phyloP scores from a whole-genome alignment of 2,797 vertebrate genomes.

The Phoebastria nigripes region DNA sequence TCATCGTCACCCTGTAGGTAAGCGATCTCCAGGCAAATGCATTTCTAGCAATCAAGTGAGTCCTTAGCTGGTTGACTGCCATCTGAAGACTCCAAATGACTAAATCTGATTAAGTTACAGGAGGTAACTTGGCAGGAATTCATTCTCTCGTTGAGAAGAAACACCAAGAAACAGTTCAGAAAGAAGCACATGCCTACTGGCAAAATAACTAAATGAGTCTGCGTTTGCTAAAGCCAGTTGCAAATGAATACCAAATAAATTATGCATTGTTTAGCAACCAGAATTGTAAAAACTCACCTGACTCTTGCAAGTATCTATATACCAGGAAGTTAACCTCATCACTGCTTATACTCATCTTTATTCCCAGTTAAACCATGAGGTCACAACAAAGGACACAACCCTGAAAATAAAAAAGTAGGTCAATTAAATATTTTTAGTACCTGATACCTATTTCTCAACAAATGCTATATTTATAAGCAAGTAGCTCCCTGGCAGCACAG shows the following conservation, averaged over 20 bases:
- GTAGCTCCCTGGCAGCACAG: neutral
- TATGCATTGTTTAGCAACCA: conserved; percentile 2
- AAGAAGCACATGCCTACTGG: conserved; percentile 22
- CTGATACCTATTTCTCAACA: neutral
- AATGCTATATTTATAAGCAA: neutral
- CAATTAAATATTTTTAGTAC: conserved; percentile 61
- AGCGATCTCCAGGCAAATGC: neutral
- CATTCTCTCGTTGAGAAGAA: conserved; percentile 22
- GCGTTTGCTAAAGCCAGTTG: conserved; percentile 46
- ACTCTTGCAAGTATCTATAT: conserved; percentile 99
- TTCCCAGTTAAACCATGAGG: conserved; percentile 99
- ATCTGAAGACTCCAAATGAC: conserved; percentile 28
- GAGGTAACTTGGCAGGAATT: conserved; percentile 53
- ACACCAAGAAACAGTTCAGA: conserved; percentile 29
- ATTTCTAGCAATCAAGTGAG: neutral
- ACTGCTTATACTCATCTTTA: conserved; percentile 99
- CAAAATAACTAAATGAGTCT: conserved; percentile 54
- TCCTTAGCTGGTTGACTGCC: conserved; percentile 17
- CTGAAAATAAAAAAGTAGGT: conserved; percentile 77
- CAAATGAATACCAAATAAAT: conserved; percentile 55
- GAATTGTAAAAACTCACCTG: conserved; percentile 84
- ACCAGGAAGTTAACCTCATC: conserved; percentile 99
- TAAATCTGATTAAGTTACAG: conserved; percentile 47
- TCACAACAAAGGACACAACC: conserved; percentile 93
- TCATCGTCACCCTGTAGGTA: neutral